These are phyloP conservation scores for Pandemis heparana DNA, from an alignment of 2,888 invertebrate species.

Conservation along the genomic window DNA sequence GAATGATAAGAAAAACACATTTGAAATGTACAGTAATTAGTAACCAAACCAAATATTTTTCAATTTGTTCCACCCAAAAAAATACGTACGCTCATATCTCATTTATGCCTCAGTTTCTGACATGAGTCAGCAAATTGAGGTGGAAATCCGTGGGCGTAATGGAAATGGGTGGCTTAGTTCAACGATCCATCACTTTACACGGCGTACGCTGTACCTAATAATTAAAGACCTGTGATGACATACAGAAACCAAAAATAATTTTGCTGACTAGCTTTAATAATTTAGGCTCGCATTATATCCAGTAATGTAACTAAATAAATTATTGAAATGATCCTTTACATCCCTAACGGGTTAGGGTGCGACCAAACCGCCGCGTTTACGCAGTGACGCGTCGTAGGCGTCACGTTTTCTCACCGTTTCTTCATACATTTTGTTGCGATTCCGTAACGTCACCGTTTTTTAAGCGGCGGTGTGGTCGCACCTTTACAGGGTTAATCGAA, in stretches of 20 bases:
- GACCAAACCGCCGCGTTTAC: no score
- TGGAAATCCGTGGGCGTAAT: background rate
- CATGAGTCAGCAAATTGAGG: constrained; percentile 4
- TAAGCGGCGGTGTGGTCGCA: no score
- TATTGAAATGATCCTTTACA: no score
- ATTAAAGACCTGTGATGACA: background rate
- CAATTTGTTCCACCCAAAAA: background rate
- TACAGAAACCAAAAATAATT: background rate
- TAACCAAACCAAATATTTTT: background rate
- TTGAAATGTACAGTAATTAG: no score
- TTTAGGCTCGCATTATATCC: background rate
- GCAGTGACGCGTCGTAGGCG: no score
- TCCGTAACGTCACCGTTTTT: no score
- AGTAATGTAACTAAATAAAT: no score
- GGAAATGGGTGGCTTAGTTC: background rate
- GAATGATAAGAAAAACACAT: no score
- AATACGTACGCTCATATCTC: background rate
- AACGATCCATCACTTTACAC: background rate
- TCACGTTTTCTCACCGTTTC: no score
- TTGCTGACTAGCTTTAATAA: background rate
- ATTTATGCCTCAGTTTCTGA: background rate
- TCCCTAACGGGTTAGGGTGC: no score
- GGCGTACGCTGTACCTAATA: background rate
- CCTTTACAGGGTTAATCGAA: no score
- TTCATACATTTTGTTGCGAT: no score